Evolutionary conservation across 2,113 vertebrate genomes (phyloP), one percentile per base, ranked within the genome.

Genomic region (Formicarius rufipectus): DNA sequence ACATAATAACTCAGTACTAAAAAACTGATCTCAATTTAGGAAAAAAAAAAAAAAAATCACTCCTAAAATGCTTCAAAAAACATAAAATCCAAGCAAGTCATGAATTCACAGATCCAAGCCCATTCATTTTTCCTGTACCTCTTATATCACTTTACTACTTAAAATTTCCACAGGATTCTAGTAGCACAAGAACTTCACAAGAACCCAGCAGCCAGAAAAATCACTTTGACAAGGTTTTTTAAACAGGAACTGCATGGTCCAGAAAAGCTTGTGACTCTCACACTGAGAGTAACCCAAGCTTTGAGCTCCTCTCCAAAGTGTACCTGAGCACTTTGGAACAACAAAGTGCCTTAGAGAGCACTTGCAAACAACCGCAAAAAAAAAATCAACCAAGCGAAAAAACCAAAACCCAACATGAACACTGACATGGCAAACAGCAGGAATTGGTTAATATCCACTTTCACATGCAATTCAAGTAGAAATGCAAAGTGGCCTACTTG

Each of bases 241-340:
- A 45, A 59, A 17, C 62, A 10, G 2, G 6, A 60, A 16, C 33
- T 7, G 9, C 27, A 1, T 2, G 3, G 37, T 35, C 27, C 33
- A 25, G n/a, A 40, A 23, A 24, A 66, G 23, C 0, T 1, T 11
- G 8, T 5, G 17, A 12, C 15, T 18, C 3, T 0, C 12, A 19
- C 4, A 1, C 40, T 4, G 13, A 42, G 31, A 71, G 67, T 0
- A 18, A 14, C 56, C 22, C 1, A 33, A 76, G 35, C 62, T 49
- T 30, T 10, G 52, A 66, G 12, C 50, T 47, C 17, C 37, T 59
- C 47, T 75, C 66, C 72, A 59, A 18, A 33, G 35, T 0, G 0
- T 14, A 64, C 49, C 67, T 35, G 12, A 47, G 12, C 63, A 73
- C n/a, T n/a, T n/a, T n/a, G n/a, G n/a, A n/a, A n/a, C n/a, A n/a